Evolutionary conservation across 2,888 invertebrate genomes (phyloP).

Genomic region (Ashinkailepas kermadecensis): DNA sequence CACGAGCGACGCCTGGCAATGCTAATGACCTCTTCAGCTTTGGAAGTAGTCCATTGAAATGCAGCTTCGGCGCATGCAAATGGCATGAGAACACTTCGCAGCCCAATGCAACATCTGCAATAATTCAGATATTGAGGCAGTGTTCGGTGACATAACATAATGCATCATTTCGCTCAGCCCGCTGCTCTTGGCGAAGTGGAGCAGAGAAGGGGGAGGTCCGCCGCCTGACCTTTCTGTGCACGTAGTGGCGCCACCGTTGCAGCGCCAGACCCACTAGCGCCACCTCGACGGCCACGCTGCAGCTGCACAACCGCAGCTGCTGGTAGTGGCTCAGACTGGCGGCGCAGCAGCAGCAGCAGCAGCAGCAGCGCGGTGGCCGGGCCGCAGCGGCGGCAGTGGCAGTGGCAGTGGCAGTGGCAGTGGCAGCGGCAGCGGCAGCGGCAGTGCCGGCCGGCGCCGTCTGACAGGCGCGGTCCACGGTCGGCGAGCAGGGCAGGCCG

Average conservation of each 20-base stretch:
- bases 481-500: background rate
- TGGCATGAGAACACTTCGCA: too few relatives aligned
- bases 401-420: background rate
- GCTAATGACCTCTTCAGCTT: too few relatives aligned
- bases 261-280: conserved; percentile 27
- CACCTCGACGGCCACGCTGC: conserved; percentile 29
- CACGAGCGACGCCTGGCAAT: too few relatives aligned
- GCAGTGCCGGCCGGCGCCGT: background rate
- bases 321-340: conserved; percentile 26
- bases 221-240: background rate
- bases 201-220: background rate
- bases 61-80: too few relatives aligned
- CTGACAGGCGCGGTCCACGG: background rate
- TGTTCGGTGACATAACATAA: too few relatives aligned
- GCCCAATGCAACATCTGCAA: too few relatives aligned
- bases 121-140: too few relatives aligned
- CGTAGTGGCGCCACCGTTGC: background rate
- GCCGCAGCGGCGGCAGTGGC: background rate
- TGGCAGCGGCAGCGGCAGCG: background rate
- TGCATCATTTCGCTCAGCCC: too few relatives aligned
- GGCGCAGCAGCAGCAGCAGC: background rate
- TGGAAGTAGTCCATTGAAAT: too few relatives aligned
- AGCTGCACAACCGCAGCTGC: conserved; percentile 28
- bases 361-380: background rate
- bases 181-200: too few relatives aligned